Percentiles rank a stretch among this genome's conserved stretches.
These are phyloP conservation scores for Blennius ocellaris DNA, from an alignment of 2,113 vertebrate genomes.

Conservation along the genomic window DNA sequence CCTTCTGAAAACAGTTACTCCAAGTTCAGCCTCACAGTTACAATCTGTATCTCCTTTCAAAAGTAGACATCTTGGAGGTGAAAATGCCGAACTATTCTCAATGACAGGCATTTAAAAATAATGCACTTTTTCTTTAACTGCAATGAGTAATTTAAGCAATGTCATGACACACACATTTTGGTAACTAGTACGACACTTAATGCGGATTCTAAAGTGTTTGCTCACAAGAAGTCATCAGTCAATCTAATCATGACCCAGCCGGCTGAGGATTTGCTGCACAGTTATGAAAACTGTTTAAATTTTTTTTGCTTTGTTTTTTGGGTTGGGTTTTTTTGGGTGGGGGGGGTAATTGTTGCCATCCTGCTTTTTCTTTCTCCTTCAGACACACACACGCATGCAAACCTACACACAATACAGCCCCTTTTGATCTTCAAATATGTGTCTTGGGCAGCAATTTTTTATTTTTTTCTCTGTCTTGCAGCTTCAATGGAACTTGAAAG, in stretches of 20 bases:
- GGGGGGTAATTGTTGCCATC: slow-evolving; percentile 43
- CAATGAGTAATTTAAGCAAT: too few species aligned
- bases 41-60: too few species aligned
- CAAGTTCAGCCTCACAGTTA: too few species aligned
- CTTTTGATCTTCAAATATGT: slow-evolving; percentile 69
- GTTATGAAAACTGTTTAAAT: slow-evolving; percentile 15
- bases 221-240: slow-evolving; percentile 43
- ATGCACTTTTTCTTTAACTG: too few species aligned
- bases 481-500: slow-evolving; percentile 74
- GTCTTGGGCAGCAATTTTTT: slow-evolving; percentile 56
- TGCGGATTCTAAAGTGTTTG: slow-evolving; percentile 53
- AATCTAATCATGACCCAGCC: slow-evolving; percentile 59
- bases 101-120: too few species aligned
- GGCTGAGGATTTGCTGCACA: slow-evolving; percentile 34
- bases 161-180: too few species aligned
- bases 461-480: slow-evolving; percentile 49
- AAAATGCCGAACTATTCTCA: too few species aligned
- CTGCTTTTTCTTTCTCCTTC: neutral
- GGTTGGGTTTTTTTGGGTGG: neutral
- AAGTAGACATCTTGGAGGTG: too few species aligned
- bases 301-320: slow-evolving; percentile 1
- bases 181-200: neutral
- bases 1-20: too few species aligned
- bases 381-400: slow-evolving; percentile 34
- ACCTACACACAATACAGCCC: slow-evolving; percentile 42